Base-by-base conservation (phyloP, 2,888 invertebrate species). In the Imbricaverruca yamaguchii region DNA sequence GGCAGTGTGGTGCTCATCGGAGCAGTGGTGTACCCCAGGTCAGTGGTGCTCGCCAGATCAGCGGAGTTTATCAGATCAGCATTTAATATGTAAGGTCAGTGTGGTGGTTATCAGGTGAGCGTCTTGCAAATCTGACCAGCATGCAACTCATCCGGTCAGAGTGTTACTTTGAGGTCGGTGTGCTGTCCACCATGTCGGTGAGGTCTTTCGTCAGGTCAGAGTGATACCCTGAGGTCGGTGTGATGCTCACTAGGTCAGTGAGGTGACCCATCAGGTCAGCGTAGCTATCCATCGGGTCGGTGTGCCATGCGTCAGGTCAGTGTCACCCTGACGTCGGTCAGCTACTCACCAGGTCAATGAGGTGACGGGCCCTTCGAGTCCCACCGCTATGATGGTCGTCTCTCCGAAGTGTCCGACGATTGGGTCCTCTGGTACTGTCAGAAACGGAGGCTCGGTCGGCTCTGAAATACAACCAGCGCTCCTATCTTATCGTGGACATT, bases 371-470 rank as follows among this genome's bases (percentile, higher is more conserved):
- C 74, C 74, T 55, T 74, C 74, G 21, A 74, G 74, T 4, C 74
- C 74, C 9, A 74, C 74, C 9, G 74, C 55, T 53, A 74, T 74
- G 21, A 74, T 74, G 53, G 74, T 74, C 10, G 74, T 74, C 53
- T 53, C 55, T 1, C 74, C 74, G 21, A 18, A 55, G 55, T 53
- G 21, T 9, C 74, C 74, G 10, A 55, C 55, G 11, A 74, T 74
- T 11, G 74, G 53, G 7, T 53, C 53, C 21, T 18, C 1, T 1
- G 74, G 55, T 10, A 21, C 74, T 93, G 89, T 21, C 74, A 74
- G 74, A 15, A 74, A 55, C 10, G 74, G 74, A 3, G 74, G 74
- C 55, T 74, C 74, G 10, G 21, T 11, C 21, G 74, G 23, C 55
- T 74, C 74, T 74, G 74, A 53, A 69, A 69, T 1, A 59, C 15